Base-by-base conservation (phyloP, 2,113 vertebrate species). In the Argyrosomus japonicus region DNA sequence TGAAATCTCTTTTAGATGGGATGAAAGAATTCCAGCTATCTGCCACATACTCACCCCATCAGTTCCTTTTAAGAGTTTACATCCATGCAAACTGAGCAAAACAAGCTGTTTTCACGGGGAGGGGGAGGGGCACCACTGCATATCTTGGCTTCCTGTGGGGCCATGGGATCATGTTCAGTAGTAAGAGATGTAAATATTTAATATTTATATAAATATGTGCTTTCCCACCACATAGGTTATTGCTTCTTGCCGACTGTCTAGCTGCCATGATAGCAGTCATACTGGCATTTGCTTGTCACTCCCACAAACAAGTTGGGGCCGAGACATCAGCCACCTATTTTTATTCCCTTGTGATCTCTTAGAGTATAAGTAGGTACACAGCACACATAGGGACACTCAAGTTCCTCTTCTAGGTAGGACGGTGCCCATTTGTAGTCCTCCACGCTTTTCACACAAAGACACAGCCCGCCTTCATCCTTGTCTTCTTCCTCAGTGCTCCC, bases 401-500 rank as follows among this genome's bases (percentile, higher is more conserved):
- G 17, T 11, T 57, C 18, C 64, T 32, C 3, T n/a, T 5, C 3
- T 2, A 5, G 23, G 23, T 14, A 4, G 8, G 6, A 10, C 12
- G 14, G 12, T 58, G 3, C 2, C 56, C 32, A 25, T 3, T 61
- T 17, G 11, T 3, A 25, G 68, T n/a, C 19, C 27, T 58, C 51
- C 36, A 15, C 0, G 14, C 21, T 19, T 4, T 25, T 11, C 45
- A 50, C 6, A 32, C 13, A 32, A 58, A 47, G 56, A 69, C 9
- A 7, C 2, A 0, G 18, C 62, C 48, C 1, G 1, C 5, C 0
- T 4, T 0, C 23, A 14, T 27, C 9, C 4, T 75, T 4, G 1
- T 75, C 53, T 27, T 50, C 57, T 29, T 61, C 62, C 69, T 19
- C 21, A 8, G 62, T 14, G 47, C 21, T 25, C 23, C 53, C 9